These are phyloP conservation scores for Epizoanthus scotinus DNA, from an alignment of 92 coral and sea anemone genomes.

Conservation along the genomic window DNA sequence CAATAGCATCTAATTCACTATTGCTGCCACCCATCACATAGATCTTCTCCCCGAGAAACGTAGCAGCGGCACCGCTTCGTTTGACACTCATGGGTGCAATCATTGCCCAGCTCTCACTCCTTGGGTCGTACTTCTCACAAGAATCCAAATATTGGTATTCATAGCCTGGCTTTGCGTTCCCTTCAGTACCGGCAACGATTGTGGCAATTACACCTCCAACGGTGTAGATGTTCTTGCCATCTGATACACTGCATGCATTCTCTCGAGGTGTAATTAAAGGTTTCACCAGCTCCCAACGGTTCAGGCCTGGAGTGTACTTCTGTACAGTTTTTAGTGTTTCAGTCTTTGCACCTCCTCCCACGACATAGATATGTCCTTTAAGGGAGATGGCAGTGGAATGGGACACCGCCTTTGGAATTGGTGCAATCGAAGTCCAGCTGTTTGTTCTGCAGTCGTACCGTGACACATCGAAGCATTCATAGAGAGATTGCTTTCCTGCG, in stretches of 20 bases:
- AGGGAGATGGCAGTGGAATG: conserved; percentile 1
- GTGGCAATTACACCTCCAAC: background rate
- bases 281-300: background rate
- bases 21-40: conserved; percentile 5
- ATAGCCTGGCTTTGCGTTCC: too few relatives aligned
- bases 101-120: conserved; percentile 6
- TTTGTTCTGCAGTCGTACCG: conserved; percentile 3
- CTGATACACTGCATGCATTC: conserved; percentile 9
- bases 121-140: background rate
- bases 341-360: background rate
- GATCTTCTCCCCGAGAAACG: background rate
- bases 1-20: background rate
- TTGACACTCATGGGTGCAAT: background rate
- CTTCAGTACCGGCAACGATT: background rate
- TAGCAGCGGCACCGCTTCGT: background rate
- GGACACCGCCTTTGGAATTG: background rate
- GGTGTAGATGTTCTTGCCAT: conserved; percentile 1
- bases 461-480: background rate
- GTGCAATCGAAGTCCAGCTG: conserved; percentile 10
- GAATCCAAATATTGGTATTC: background rate
- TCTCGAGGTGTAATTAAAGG: background rate
- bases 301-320: background rate
- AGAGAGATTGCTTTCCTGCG: background rate
- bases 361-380: background rate
- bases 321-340: background rate